phyloP scores from a whole-genome alignment of 2,797 vertebrate species.

The Sylvilagus floridanus region DNA sequence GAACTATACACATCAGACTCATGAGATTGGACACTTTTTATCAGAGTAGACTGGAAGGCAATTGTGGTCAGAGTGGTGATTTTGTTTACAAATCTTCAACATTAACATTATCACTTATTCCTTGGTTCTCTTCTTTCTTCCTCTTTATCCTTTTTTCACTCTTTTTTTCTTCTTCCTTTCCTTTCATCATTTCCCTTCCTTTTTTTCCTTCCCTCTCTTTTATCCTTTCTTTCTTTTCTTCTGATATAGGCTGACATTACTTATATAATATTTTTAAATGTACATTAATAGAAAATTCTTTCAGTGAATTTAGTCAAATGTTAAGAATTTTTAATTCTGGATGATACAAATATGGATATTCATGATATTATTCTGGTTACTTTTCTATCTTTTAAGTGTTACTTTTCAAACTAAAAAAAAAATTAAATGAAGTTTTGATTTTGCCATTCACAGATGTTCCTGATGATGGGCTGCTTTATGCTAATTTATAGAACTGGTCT shows the following conservation, averaged over 20 bases:
- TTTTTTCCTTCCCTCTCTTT: neutral
- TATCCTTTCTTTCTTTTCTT: neutral
- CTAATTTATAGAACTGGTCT: conserved; percentile 37
- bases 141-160: neutral
- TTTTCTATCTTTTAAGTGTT: neutral
- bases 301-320: neutral
- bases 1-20: neutral
- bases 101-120: neutral
- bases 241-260: neutral
- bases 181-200: neutral
- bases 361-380: neutral
- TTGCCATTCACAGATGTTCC: neutral
- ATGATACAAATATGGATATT: neutral
- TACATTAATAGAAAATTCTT: neutral
- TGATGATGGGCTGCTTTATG: neutral
- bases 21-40: neutral
- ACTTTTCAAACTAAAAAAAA: conserved; percentile 31
- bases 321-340: neutral
- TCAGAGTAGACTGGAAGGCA: neutral
- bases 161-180: neutral
- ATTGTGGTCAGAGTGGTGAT: neutral
- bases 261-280: neutral
- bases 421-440: neutral
- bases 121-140: no score
- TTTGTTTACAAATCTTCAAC: neutral